Base-by-base conservation (phyloP, 2,113 vertebrate genomes). In the Vanacampus margaritifer region DNA sequence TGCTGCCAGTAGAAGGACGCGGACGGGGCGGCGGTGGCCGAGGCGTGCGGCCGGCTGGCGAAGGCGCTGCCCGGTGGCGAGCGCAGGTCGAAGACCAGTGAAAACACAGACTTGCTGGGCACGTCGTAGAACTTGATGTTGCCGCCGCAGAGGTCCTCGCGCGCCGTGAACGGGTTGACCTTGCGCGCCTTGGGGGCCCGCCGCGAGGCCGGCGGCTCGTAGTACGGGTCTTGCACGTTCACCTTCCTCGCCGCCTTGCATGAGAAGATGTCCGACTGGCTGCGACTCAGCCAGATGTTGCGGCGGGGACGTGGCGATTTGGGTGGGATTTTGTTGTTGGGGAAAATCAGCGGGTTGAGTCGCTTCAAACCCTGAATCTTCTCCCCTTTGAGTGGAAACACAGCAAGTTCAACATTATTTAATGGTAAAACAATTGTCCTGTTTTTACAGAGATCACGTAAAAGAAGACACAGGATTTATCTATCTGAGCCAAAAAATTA, bases 61-160 rank as follows among this genome's bases (percentile, higher is more conserved):
- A 91, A 91, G 26, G 67, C 73, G 19, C 87, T 90, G 3, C 93
- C 87, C 26, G 93, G 93, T 16, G 94, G 94, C 5, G 95, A 96
- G 80, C 94, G 92, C 56, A 98, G 84, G 85, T 98, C 96, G 67
- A 98, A 98, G 85, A 98, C 93, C 0, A 98, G 90, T 35, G 95
- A 97, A 84, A 98, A 96, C 68, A 98, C 95, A 0, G 97, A 98
- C 84, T 96, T 96, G 92, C 96, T 99, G 75, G 96, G 97, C 76
- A 95, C 90, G 78, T 98, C 97, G 73, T 90, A 98, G 78, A 98
- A 96, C 86, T 99, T 99, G 67, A 97, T 91, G 84, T 96, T 98
- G 28, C 97, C 97, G 0, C 97, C 96, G 9, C 95, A 96, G 70
- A 99, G 92, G 86, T 99, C 97, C 85, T 98, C 95, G 1, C 96